Evolutionary conservation across 2,888 invertebrate species (phyloP).

Genomic region (Cryptocephalus primarius): DNA sequence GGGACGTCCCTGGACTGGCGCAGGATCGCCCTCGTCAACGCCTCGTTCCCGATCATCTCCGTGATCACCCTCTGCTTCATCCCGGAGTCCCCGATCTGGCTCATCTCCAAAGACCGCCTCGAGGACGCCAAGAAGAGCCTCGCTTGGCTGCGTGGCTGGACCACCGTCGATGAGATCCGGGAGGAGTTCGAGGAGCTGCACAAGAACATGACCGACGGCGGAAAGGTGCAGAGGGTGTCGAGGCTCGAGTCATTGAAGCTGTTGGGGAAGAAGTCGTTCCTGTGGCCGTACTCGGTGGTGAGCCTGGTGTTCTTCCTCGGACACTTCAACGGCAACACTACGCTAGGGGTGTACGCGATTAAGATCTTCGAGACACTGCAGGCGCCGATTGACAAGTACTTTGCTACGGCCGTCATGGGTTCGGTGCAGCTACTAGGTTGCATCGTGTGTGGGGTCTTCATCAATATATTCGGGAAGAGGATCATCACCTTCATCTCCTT

Average conservation of each 20-base stretch:
- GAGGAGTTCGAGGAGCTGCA: slow-evolving; percentile 46
- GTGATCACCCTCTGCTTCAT: slow-evolving; percentile 57
- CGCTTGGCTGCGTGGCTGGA: slow-evolving; percentile 75
- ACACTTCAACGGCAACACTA: slow-evolving; percentile 65
- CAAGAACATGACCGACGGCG: slow-evolving; percentile 10
- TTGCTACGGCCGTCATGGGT: slow-evolving; percentile 63
- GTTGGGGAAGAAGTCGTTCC: slow-evolving; percentile 50
- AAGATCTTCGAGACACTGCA: slow-evolving; percentile 59
- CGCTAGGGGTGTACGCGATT: slow-evolving; percentile 64
- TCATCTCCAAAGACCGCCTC: slow-evolving; percentile 54
- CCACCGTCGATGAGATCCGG: slow-evolving; percentile 47
- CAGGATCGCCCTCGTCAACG: slow-evolving; percentile 55
- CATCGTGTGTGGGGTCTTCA: slow-evolving; percentile 50
- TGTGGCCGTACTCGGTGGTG: slow-evolving; percentile 57
- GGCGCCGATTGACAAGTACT: slow-evolving; percentile 65
- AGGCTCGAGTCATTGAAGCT: slow-evolving; percentile 17
- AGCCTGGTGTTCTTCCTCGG: slow-evolving; percentile 58
- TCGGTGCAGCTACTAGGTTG: slow-evolving; percentile 59
- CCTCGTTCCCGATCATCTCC: slow-evolving; percentile 52
- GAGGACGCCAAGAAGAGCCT: slow-evolving; percentile 58
- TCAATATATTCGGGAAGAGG: slow-evolving; percentile 65
- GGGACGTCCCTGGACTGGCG: slow-evolving; percentile 64
- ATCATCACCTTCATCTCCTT: slow-evolving; percentile 57
- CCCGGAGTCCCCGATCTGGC: slow-evolving; percentile 76
- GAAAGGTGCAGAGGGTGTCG: not conserved